A percentile compares a stretch with the other conserved stretches of the same genome.
Evolutionary conservation across 2,797 vertebrate species (phyloP).

Genomic region (Otus scops): DNA sequence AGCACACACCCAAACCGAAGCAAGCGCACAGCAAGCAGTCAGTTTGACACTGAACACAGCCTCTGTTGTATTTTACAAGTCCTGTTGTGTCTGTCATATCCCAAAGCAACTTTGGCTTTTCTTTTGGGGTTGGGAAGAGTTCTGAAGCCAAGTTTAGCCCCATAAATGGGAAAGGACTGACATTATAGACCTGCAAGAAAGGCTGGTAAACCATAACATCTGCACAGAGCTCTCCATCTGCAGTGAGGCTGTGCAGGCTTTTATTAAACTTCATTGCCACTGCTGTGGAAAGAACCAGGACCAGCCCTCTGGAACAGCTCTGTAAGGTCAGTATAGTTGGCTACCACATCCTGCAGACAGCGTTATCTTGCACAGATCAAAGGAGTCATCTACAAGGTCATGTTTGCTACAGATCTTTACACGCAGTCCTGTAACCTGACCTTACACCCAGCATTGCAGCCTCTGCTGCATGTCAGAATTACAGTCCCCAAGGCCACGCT

Average conservation of each 20-base stretch:
- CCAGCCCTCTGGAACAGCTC: neutral
- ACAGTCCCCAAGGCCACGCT: neutral
- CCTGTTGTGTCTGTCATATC: neutral
- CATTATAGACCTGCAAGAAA: neutral
- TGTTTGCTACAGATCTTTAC: neutral
- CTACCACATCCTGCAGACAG: neutral
- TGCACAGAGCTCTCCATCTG: neutral
- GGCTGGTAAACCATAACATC: rapidly evolving
- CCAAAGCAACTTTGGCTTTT: neutral
- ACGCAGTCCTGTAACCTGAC: rapidly evolving
- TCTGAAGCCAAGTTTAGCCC: neutral
- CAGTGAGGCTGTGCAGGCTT: neutral
- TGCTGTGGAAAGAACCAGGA: neutral
- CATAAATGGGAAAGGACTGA: neutral
- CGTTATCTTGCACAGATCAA: neutral
- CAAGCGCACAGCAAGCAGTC: neutral
- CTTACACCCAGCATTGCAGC: neutral
- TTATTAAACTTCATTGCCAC: neutral
- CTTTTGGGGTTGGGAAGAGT: neutral
- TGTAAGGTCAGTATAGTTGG: neutral
- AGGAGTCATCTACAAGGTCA: neutral
- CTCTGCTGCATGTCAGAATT: neutral
- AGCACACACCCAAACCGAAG: neutral
- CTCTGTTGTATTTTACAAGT: rapidly evolving
- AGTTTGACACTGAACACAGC: neutral